These are phyloP conservation scores for Potorous gilbertii DNA, from an alignment of 2,797 vertebrate species.

Conservation along the genomic window DNA sequence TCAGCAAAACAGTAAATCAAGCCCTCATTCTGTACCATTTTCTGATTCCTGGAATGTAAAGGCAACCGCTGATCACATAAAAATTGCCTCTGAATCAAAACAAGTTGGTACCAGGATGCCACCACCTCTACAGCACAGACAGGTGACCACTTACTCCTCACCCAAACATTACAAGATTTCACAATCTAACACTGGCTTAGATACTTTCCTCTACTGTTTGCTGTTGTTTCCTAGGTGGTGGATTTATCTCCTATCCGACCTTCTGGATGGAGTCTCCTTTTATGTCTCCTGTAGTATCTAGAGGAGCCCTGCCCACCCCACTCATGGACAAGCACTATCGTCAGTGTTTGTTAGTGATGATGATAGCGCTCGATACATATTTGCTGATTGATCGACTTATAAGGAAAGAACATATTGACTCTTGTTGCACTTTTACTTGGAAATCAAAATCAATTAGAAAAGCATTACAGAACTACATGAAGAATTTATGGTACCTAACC, in stretches of 20 bases:
- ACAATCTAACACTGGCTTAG: not conserved
- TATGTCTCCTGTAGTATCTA: not conserved
- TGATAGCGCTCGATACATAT: not conserved
- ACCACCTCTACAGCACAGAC: not conserved
- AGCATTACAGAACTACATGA: conserved; percentile 11
- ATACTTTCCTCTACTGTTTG: not conserved
- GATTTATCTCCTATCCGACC: not conserved
- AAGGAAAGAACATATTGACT: not conserved
- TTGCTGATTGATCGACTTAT: not conserved
- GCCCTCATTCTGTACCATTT: not conserved
- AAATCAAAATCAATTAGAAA: conserved; percentile 40
- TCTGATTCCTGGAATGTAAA: not conserved
- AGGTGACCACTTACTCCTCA: not conserved
- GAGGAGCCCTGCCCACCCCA: not conserved
- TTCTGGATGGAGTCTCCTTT: not conserved
- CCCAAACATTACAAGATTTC: not conserved
- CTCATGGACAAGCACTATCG: not conserved
- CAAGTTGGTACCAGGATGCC: not conserved
- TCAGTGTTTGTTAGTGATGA: not conserved
- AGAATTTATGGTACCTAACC: conserved; percentile 9
- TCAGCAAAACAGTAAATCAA: not conserved
- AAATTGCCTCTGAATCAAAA: not conserved
- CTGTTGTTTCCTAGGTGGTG: not conserved
- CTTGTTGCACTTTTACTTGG: not conserved
- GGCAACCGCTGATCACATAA: not conserved